Base-by-base conservation (phyloP, 2,888 invertebrate species). In the Drosophila seclusa region DNA sequence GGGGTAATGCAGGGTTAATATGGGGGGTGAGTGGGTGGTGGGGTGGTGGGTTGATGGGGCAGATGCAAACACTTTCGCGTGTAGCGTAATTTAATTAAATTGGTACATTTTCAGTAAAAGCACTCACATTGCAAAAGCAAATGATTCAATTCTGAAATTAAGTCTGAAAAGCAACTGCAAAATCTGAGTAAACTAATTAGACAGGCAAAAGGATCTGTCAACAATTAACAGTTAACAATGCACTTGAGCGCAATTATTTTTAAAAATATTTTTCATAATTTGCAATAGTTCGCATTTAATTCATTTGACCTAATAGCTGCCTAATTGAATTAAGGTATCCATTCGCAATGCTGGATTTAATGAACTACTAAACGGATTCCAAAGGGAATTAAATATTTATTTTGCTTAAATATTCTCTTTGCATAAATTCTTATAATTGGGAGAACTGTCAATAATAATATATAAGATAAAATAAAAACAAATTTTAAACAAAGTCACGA, bases 11-110 rank as follows among this genome's bases (percentile, higher is more conserved):
- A 34, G 32, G 21, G 34, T 4, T 45, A 48, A 45, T 34, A 31
- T 16, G 3, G 10, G 2, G 42, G 13, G 18, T 1, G 21, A 18
- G 18, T 2, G 32, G 42, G 1, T 4, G 2, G n/a, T 4, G 42
- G 29, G 50, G 16, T 29, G 4, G 11, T 2, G 40, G 10, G 10
- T n/a, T 10, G 21, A 5, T 6, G 1, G 31, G 36, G 45, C 29
- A 50, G 73, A 64, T 68, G 79, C 78, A 84, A 77, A 89, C 85
- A 89, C 85, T 80, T 80, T 68, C 68, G 70, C 77, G 78, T 73
- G 64, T 58, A 71, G 81, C 73, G 76, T 58, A 72, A 87, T 74
- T 78, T 87, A 89, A 86, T 86, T 82, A 87, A 85, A 87, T 86
- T 87, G 71, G 55, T 69, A 74, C 82, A 82, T 49, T 89, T 82